Percentiles rank a stretch among this genome's conserved stretches.
Evolutionary conservation across 1,140 invertebrate genomes (phyloP).

Genomic region (Calycopis cecrops): DNA sequence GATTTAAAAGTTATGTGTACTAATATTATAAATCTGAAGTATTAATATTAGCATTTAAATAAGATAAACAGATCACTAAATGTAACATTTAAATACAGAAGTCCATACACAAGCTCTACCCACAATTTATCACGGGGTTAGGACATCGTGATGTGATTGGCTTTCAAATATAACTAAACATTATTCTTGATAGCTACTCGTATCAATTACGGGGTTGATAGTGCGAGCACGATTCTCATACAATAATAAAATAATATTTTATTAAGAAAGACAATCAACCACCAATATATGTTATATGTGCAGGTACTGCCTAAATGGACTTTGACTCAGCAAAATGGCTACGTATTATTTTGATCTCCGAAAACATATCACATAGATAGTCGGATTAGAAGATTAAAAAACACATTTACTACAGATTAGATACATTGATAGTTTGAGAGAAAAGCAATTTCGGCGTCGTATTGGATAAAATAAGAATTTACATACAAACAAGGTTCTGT

Average conservation of each 20-base stretch:
- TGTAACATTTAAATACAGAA: too few species aligned
- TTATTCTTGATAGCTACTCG: too few species aligned
- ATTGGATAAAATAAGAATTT: slow-evolving; percentile 1
- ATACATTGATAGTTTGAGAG: slow-evolving; percentile 1
- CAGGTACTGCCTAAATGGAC: slow-evolving; percentile 2
- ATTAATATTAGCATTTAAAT: too few species aligned
- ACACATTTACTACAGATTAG: neutral
- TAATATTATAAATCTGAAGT: too few species aligned
- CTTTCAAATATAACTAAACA: too few species aligned
- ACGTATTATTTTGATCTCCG: neutral
- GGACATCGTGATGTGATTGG: too few species aligned
- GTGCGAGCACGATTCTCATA: too few species aligned
- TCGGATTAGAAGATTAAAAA: slow-evolving; percentile 6
- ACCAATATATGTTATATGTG: neutral
- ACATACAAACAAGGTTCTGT: neutral
- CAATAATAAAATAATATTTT: too few species aligned
- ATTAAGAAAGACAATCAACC: too few species aligned
- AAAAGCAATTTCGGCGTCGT: neutral
- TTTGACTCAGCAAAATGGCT: neutral
- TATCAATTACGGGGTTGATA: too few species aligned
- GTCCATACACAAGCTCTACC: slow-evolving; percentile 1
- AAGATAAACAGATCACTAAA: too few species aligned
- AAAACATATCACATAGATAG: neutral
- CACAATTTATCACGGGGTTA: neutral
- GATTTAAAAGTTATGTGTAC: too few species aligned